Base-by-base conservation (phyloP, 2,113 vertebrate species). In the Meleagris gallopavo region DNA sequence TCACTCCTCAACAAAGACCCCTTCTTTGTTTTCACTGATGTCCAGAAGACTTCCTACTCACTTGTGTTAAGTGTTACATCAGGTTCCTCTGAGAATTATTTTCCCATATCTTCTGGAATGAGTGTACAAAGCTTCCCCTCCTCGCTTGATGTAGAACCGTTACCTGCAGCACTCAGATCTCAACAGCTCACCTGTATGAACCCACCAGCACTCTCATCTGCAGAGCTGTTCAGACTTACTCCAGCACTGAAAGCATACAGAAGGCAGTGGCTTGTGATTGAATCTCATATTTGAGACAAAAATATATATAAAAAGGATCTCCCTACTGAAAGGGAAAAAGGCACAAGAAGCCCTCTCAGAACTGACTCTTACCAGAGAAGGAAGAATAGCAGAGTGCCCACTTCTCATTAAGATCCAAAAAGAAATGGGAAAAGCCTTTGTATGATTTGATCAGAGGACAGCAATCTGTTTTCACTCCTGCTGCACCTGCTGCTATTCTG, bases 401-500 rank as follows among this genome's bases (percentile, higher is more conserved):
- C n/a, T 76, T 83, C 55, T 81, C 69, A 69, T 61, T 83, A 93
- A 69, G 16, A 78, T 72, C 67, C 81, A 38, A 78, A 67, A 86
- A 95, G 62, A 89, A 94, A 79, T 21, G 13, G 72, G 78, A 60
- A 92, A 92, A 92, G 74, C 82, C 89, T 95, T 72, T 88, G 69
- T 27, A 7, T 27, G 93, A 94, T 84, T 95, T 85, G 57, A 88
- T 80, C 67, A 90, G 65, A 67, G 79, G 76, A 96, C 79, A 90
- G 48, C 94, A 95, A 93, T 94, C 94, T 96, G 94, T 4, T 94
- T 94, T 90, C 17, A 84, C 91, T 94, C 91, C 76, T 84, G 55
- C 70, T 91, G 85, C 93, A 96, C 95, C 97, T 96, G 96, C 96
- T 96, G 89, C 89, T 92, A 52, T 21, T 16, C 41, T 83, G 80